These are phyloP conservation scores for Myripristis jacobus DNA, from an alignment of 2,797 vertebrate genomes.

Conservation along the genomic window DNA sequence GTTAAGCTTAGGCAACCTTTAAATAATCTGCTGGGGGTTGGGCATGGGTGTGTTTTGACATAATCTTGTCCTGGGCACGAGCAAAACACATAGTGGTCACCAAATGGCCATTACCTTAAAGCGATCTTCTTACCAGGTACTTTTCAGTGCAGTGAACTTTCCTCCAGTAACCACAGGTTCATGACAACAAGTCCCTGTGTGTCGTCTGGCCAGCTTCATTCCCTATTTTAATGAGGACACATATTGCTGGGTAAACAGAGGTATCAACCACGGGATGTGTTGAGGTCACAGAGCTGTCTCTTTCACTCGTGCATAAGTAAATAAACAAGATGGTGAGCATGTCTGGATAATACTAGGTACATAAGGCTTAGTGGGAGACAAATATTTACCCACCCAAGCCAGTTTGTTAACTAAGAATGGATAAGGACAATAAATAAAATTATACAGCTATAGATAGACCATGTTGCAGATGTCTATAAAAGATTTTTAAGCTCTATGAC, in stretches of 20 bases:
- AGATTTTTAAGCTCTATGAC: neutral
- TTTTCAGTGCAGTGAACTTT: conserved; percentile 57
- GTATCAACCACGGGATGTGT: conserved; percentile 55
- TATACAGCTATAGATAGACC: neutral
- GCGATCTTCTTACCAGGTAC: neutral
- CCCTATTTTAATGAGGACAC: conserved; percentile 69
- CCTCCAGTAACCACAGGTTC: conserved; percentile 51
- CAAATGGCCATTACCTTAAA: neutral
- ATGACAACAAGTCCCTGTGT: conserved; percentile 51
- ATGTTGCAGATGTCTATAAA: neutral
- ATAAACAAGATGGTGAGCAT: conserved; percentile 55
- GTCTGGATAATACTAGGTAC: conserved; percentile 20
- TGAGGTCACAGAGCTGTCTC: conserved; percentile 35
- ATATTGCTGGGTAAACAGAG: conserved; percentile 65
- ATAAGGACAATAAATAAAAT: conserved; percentile 3
- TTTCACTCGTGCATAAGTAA: conserved; percentile 47
- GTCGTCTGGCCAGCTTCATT: conserved; percentile 58
- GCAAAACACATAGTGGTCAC: too few species aligned
- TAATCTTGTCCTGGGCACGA: too few species aligned
- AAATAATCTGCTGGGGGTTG: too few species aligned
- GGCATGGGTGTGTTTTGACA: too few species aligned
- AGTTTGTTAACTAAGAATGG: conserved; percentile 31
- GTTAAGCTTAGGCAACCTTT: too few species aligned
- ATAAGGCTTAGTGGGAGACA: conserved; percentile 19
- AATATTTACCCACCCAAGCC: conserved; percentile 58